phyloP scores from a whole-genome alignment of 2,888 invertebrate species.

The Vesta saturnalis region DNA sequence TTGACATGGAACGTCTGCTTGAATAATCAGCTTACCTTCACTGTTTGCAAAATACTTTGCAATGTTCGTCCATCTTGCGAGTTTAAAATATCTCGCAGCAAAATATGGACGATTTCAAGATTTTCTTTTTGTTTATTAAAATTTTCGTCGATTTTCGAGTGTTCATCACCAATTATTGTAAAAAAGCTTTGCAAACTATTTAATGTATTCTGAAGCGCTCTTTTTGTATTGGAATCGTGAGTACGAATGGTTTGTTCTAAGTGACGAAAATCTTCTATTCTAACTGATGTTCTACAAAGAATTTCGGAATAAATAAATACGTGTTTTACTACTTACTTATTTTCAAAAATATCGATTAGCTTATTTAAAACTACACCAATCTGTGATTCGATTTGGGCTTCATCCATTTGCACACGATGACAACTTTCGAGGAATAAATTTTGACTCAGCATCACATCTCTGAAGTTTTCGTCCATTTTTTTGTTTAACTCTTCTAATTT shows the following conservation, averaged over 20 bases:
- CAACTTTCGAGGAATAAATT: slow-evolving; percentile 74
- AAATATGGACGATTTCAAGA: slow-evolving; percentile 33
- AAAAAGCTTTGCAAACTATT: slow-evolving; percentile 45
- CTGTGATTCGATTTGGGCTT: slow-evolving; percentile 68
- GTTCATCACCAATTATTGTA: slow-evolving; percentile 48
- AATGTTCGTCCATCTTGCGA: slow-evolving; percentile 12
- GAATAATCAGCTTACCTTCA: slow-evolving; percentile 28
- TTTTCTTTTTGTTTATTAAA: slow-evolving; percentile 37
- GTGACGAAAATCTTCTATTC: slow-evolving; percentile 67
- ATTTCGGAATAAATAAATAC: background rate
- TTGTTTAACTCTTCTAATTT: slow-evolving; percentile 50
- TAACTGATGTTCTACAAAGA: slow-evolving; percentile 65
- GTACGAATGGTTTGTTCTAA: slow-evolving; percentile 65
- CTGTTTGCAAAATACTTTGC: slow-evolving; percentile 12
- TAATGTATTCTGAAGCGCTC: slow-evolving; percentile 49
- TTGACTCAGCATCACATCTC: slow-evolving; percentile 70
- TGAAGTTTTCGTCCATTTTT: slow-evolving; percentile 63
- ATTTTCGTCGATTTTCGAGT: slow-evolving; percentile 46
- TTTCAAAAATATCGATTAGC: slow-evolving; percentile 70
- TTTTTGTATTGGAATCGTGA: slow-evolving; percentile 56
- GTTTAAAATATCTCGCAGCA: slow-evolving; percentile 13
- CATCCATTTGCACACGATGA: slow-evolving; percentile 72
- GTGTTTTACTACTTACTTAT: slow-evolving; percentile 65
- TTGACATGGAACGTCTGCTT: too few relatives aligned
- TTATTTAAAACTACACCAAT: slow-evolving; percentile 71